These are phyloP conservation scores for Anser brachyrhynchus DNA, from an alignment of 2,113 vertebrate species.

Conservation along the genomic window DNA sequence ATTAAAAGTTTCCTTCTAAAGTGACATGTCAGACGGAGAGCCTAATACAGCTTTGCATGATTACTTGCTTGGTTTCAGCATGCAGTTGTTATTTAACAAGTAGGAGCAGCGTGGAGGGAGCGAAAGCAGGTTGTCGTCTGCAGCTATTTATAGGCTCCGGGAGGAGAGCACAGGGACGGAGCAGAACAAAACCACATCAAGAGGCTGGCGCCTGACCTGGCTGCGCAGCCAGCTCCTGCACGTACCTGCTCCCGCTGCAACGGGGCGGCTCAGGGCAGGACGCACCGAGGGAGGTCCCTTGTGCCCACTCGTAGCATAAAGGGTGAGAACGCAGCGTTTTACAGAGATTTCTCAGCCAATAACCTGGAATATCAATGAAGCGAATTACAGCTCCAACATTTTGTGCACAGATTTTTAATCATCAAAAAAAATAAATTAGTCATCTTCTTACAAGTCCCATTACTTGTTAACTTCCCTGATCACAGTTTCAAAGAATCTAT, in stretches of 20 bases:
- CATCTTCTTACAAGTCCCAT: background rate
- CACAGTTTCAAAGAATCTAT: background rate
- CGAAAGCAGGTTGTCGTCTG: background rate
- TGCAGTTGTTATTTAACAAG: background rate
- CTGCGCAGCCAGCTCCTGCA: background rate
- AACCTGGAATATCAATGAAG: background rate
- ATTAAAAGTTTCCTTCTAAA: background rate
- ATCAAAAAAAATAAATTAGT: background rate
- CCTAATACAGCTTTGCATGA: background rate
- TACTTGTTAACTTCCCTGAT: background rate
- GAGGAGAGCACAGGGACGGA: background rate
- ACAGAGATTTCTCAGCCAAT: background rate
- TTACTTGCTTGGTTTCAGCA: background rate
- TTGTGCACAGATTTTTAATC: background rate
- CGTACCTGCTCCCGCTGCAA: background rate
- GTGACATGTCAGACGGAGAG: background rate
- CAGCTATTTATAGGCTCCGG: background rate
- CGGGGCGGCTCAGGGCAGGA: too few species aligned
- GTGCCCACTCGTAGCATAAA: too few species aligned
- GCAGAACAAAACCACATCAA: background rate
- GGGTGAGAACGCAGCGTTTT: background rate
- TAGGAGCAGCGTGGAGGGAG: background rate
- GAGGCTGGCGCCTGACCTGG: background rate
- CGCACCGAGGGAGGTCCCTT: too few species aligned
- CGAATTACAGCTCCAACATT: background rate